Conservation (phyloP, 1,140 invertebrate species). For the Cotesia typhae region DNA sequence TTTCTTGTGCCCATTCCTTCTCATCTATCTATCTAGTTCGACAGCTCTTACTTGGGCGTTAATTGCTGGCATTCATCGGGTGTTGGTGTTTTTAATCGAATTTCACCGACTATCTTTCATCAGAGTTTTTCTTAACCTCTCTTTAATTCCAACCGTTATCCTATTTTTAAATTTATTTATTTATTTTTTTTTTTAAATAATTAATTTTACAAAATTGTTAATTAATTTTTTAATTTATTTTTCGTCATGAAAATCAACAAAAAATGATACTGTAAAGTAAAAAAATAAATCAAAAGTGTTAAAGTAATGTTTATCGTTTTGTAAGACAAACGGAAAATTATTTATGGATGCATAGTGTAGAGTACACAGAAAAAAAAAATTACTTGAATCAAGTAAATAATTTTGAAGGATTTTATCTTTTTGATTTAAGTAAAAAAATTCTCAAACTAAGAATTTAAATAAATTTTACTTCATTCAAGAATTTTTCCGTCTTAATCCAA, state of each 20-base stretch:
- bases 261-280: background rate
- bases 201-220: background rate
- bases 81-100: conserved; percentile 39
- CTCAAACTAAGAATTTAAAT: too few species aligned
- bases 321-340: too few species aligned
- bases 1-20: background rate
- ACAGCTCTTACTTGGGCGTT: conserved; percentile 34
- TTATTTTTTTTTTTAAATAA: background rate
- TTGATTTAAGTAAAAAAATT: too few species aligned
- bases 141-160: background rate
- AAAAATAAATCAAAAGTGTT: background rate
- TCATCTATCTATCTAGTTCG: conserved; percentile 24
- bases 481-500: too few species aligned
- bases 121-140: conserved; percentile 19
- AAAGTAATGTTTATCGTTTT: too few species aligned
- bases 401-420: too few species aligned
- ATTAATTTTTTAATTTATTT: background rate
- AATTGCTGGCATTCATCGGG: conserved; percentile 38
- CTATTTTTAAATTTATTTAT: conserved; percentile 6
- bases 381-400: too few species aligned
- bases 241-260: background rate
- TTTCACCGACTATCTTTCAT: conserved; percentile 14
- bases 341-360: too few species aligned
- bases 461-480: too few species aligned
- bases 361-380: too few species aligned